A percentile compares a stretch with the other conserved stretches of the same genome.
phyloP scores from a whole-genome alignment of 37 sponge, comb jelly and placozoan genomes.

The Halichondria panicea region DNA sequence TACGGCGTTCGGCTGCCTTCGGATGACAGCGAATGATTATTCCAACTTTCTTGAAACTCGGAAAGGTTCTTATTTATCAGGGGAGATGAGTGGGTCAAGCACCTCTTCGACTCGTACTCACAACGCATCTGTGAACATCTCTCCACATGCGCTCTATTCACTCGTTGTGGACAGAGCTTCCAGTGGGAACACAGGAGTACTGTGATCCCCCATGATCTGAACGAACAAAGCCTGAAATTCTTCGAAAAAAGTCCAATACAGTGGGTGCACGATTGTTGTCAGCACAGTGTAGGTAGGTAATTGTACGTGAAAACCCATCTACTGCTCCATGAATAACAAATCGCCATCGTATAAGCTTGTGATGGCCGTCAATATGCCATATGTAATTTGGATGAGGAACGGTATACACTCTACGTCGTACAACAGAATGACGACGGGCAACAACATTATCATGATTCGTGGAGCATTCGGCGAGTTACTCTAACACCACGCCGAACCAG shows the following conservation, averaged over 20 bases:
- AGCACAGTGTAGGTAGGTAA: constrained; percentile 2
- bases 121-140: constrained; percentile 7
- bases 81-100: constrained; percentile 13
- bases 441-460: neutral
- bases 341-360: too few species aligned
- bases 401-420: neutral
- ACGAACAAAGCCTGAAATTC: neutral
- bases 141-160: constrained; percentile 20
- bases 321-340: too few species aligned
- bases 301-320: constrained; percentile 24
- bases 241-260: neutral
- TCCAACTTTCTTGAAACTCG: constrained; percentile 25
- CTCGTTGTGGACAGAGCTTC: constrained; percentile 22
- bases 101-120: neutral
- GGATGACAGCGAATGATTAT: constrained; percentile 4
- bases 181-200: neutral
- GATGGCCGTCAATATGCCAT: constrained; percentile 20
- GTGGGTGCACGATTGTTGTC: constrained; percentile 5
- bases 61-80: constrained; percentile 1
- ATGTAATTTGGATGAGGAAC: constrained; percentile 14
- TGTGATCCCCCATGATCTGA: constrained; percentile 17
- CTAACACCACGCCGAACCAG: too few species aligned
- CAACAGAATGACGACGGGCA: neutral
- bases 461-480: too few species aligned
- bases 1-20: constrained; percentile 9